These are phyloP conservation scores for Tineola bisselliella DNA, from an alignment of 2,888 invertebrate genomes.

Conservation along the genomic window DNA sequence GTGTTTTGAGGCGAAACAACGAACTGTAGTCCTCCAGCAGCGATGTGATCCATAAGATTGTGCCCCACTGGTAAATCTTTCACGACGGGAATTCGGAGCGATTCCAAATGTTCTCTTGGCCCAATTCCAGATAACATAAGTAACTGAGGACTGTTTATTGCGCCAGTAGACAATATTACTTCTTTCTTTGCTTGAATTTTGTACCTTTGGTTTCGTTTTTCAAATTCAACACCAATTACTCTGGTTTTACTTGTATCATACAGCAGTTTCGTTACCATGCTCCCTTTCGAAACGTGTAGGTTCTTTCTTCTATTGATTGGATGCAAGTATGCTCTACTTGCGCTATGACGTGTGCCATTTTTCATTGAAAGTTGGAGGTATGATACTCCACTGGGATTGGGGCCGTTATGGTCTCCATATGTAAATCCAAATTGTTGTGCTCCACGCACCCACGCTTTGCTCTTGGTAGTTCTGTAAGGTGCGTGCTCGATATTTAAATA, in stretches of 20 bases:
- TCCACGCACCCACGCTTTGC: conserved; percentile 69
- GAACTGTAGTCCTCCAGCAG: conserved; percentile 72
- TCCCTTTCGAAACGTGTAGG: conserved; percentile 68
- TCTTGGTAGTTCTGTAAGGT: conserved; percentile 58
- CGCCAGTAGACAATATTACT: conserved; percentile 79
- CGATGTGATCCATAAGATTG: conserved; percentile 76
- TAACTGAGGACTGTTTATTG: conserved; percentile 81
- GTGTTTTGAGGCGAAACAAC: conserved; percentile 46
- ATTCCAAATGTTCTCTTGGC: conserved; percentile 67
- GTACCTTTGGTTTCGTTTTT: conserved; percentile 56
- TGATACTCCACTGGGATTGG: conserved; percentile 70
- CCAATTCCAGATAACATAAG: conserved; percentile 84
- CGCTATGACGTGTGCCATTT: conserved; percentile 74
- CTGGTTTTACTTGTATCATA: conserved; percentile 63
- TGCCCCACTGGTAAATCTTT: conserved; percentile 72
- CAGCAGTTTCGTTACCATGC: conserved; percentile 68
- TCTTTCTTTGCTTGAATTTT: conserved; percentile 72
- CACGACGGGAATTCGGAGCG: conserved; percentile 62
- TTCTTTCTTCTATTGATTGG: conserved; percentile 69
- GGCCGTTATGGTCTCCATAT: conserved; percentile 70
- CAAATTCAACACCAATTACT: conserved; percentile 70
- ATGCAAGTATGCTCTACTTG: conserved; percentile 73
- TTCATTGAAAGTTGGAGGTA: conserved; percentile 71
- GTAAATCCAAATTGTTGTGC: conserved; percentile 70
- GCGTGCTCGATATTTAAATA: conserved; percentile 65